These are phyloP conservation scores for Meghimatium bilineatum DNA, from an alignment of 2,888 invertebrate genomes.

Conservation along the genomic window DNA sequence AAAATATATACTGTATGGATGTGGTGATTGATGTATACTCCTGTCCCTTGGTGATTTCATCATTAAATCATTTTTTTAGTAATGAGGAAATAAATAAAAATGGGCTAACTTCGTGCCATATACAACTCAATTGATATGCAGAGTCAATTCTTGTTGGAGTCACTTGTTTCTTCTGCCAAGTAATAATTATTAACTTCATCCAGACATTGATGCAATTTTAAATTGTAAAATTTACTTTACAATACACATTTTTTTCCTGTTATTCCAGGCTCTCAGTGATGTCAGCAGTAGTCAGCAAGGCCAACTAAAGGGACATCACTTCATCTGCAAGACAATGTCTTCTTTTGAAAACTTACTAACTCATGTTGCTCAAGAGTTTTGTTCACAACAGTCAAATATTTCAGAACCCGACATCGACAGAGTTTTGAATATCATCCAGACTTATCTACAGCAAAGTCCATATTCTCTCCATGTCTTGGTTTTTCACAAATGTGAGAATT, in stretches of 20 bases:
- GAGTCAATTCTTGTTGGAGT: no score
- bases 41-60: no score
- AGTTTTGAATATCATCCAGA: background rate
- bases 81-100: no score
- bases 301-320: background rate
- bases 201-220: no score
- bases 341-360: constrained; percentile 9
- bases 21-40: no score
- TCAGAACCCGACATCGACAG: background rate
- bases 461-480: background rate
- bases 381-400: background rate
- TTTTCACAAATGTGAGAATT: constrained; percentile 37
- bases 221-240: background rate
- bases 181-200: no score
- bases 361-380: background rate
- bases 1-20: no score
- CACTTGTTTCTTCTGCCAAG: no score
- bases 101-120: no score
- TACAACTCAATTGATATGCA: no score
- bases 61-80: no score
- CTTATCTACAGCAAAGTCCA: background rate
- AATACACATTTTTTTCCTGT: background rate
- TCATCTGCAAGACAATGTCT: constrained; percentile 4
- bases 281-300: background rate
- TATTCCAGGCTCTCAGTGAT: background rate